These are phyloP conservation scores for Drosophila nr. fundita DNA, from an alignment of 2,888 invertebrate genomes.

Conservation along the genomic window DNA sequence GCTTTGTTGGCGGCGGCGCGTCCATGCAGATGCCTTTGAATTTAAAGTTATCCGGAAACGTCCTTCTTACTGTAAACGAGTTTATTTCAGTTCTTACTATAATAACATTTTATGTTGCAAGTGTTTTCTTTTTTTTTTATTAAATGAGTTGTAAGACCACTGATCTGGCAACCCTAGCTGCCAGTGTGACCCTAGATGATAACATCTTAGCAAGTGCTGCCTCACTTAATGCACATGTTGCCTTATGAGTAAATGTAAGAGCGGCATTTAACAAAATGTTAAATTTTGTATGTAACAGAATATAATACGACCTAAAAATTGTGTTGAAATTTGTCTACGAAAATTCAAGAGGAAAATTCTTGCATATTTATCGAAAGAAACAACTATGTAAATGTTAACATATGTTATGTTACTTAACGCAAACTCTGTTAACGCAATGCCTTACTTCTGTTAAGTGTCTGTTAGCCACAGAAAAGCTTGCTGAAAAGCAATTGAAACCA, in stretches of 20 bases:
- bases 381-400: background rate
- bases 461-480: too few species aligned
- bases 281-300: background rate
- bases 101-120: conserved; percentile 47
- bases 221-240: background rate
- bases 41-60: conserved; percentile 47
- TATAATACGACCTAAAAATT: background rate
- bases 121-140: conserved; percentile 40
- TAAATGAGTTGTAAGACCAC: conserved; percentile 32
- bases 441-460: background rate
- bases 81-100: conserved; percentile 11
- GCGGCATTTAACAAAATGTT: conserved; percentile 19
- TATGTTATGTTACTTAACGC: background rate
- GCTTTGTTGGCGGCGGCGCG: conserved; percentile 91
- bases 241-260: background rate
- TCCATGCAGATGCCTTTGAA: conserved; percentile 85
- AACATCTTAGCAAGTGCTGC: background rate
- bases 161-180: conserved; percentile 26
- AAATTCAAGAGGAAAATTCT: too few species aligned
- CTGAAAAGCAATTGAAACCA: background rate
- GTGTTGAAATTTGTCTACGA: background rate
- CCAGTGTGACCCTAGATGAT: conserved; percentile 35
- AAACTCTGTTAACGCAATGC: background rate
- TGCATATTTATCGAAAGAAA: background rate
- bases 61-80: conserved; percentile 31